These are phyloP conservation scores for Caenorhabditis zanzibari DNA, from an alignment of 2,888 invertebrate species.

Conservation along the genomic window DNA sequence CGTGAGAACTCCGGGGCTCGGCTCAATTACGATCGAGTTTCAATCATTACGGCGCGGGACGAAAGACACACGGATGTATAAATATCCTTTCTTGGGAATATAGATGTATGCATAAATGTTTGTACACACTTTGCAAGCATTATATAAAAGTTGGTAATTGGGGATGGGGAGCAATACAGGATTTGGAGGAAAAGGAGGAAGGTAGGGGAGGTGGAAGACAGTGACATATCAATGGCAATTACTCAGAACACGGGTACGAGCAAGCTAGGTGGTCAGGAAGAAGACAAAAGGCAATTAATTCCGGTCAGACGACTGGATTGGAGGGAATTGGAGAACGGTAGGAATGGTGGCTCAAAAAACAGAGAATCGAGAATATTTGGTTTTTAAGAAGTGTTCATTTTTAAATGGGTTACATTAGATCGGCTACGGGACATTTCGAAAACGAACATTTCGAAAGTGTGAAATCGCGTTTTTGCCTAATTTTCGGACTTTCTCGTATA, in stretches of 20 bases:
- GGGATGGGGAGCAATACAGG: background rate
- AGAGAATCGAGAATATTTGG: background rate
- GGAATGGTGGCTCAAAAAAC: background rate
- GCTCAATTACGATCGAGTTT: slow-evolving; percentile 62
- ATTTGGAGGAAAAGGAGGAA: background rate
- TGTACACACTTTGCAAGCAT: slow-evolving; percentile 46
- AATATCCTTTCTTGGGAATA: slow-evolving; percentile 32
- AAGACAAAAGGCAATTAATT: slow-evolving; percentile 60
- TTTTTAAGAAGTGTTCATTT: too few species aligned
- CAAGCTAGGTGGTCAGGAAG: slow-evolving; percentile 49
- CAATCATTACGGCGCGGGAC: slow-evolving; percentile 32
- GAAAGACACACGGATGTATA: slow-evolving; percentile 37
- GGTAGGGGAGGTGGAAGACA: slow-evolving; percentile 4
- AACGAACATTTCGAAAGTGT: too few species aligned
- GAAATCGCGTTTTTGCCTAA: too few species aligned
- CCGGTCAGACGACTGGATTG: slow-evolving; percentile 33
- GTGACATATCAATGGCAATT: slow-evolving; percentile 61
- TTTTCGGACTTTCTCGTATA: too few species aligned
- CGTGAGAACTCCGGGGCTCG: slow-evolving; percentile 50
- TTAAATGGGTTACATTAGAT: too few species aligned
- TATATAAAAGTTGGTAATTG: slow-evolving; percentile 42
- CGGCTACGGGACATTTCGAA: too few species aligned
- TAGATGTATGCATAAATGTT: slow-evolving; percentile 43
- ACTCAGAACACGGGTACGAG: slow-evolving; percentile 30
- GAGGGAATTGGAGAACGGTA: slow-evolving; percentile 13